Evolutionary conservation across 2,888 invertebrate species (phyloP), one percentile per base, ranked within the genome.

Genomic region (Patella pellucida): DNA sequence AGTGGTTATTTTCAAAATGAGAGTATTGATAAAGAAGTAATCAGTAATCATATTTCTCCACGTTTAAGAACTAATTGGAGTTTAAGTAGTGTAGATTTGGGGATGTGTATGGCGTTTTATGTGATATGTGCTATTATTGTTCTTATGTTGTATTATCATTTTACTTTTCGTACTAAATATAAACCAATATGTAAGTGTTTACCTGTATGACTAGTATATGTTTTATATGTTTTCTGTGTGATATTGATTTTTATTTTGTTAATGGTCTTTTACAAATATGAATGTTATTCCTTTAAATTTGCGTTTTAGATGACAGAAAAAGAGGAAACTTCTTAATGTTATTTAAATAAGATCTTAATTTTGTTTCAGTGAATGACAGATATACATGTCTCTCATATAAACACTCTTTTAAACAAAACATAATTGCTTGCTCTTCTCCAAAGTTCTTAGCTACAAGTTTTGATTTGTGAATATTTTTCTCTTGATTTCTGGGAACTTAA

Each of bases 41-140:
- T 15, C 31, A 9, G 23, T 9, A 19, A 12, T 3, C 62, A 62
- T 23, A 11, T 16, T 23, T 19, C 19, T 15, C 67, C 41, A 52
- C 23, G n/a, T 15, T 19, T 56, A n/a, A 50, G 69, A 31, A 54
- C 52, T 15, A 67, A 77, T 1, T 83, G 84, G 82, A 85, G 84
- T 3, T 79, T 89, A 52, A 88, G 76, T 69, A 74, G 79, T 15
- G 51, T 87, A 3, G 89, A 90, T 79, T 79, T 90, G 68, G 85
- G 89, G 41, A 81, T 90, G 80, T 90, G 89, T 82, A 82, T 89
- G 41, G 67, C 86, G 16, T 88, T 89, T 74, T 90, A 89, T 79
- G 68, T 88, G 0, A 67, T 88, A 50, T 88, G 87, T 76, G 81
- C 85, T 11, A 73, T 81, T 15, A 82, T 89, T 27, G 82, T 90